Evolutionary conservation across 2,113 vertebrate species (phyloP).

Genomic region (zebrafish (Danio rerio)): DNA sequence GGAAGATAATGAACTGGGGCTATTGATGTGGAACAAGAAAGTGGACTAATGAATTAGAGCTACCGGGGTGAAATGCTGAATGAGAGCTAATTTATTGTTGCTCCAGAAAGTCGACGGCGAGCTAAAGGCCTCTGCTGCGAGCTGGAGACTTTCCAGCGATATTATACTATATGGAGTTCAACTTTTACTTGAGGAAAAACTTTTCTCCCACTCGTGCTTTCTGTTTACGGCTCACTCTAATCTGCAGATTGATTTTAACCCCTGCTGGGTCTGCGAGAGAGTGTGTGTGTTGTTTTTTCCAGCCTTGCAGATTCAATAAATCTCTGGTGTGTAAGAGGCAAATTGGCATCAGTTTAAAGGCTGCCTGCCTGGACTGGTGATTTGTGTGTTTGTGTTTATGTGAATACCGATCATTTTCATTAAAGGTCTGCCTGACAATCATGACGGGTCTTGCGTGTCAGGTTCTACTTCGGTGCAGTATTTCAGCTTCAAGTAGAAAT

Average conservation of each 20-base stretch:
- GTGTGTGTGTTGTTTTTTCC: background rate
- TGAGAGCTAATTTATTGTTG: constrained; percentile 41
- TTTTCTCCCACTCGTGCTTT: background rate
- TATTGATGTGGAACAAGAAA: constrained; percentile 45
- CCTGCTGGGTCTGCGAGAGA: constrained; percentile 12
- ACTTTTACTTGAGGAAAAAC: background rate
- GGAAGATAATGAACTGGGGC: constrained; percentile 43
- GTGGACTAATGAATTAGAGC: constrained; percentile 48
- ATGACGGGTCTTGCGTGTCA: background rate
- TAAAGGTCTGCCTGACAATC: constrained; percentile 40
- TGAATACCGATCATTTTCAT: constrained; percentile 52
- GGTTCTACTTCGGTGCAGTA: constrained; percentile 2
- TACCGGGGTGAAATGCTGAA: constrained; percentile 40
- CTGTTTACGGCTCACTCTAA: constrained; percentile 39
- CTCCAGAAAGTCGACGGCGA: constrained; percentile 7
- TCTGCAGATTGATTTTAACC: constrained; percentile 51
- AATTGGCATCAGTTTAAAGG: constrained; percentile 53
- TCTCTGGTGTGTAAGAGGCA: constrained; percentile 47
- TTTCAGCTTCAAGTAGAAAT: constrained; percentile 16
- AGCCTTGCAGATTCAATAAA: constrained; percentile 54
- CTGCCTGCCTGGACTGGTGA: constrained; percentile 45
- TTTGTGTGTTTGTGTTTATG: constrained; percentile 48
- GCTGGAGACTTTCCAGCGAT: background rate
- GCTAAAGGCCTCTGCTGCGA: constrained; percentile 19
- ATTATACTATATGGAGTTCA: background rate